phyloP scores from a whole-genome alignment of 2,888 invertebrate genomes.

The Nebria salina region DNA sequence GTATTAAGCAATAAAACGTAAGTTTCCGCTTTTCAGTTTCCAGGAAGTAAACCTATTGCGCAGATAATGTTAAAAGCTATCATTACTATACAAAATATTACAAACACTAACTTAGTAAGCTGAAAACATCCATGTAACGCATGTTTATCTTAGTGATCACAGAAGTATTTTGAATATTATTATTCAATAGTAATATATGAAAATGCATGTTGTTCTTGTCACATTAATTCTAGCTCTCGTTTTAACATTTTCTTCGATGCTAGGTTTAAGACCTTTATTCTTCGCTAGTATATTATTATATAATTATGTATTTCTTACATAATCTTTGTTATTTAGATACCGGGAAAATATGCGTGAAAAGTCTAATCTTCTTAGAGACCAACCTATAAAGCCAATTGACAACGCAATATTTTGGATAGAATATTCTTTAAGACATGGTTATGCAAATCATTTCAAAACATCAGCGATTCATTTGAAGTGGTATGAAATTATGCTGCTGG shows the following conservation, averaged over 20 bases:
- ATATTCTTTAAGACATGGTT: constrained; percentile 22
- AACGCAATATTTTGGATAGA: constrained; percentile 11
- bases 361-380: constrained; percentile 18
- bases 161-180: too few species aligned
- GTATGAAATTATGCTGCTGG: constrained; percentile 18
- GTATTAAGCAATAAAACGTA: constrained; percentile 55
- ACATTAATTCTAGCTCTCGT: too few species aligned
- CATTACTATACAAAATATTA: not conserved
- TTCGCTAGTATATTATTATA: constrained; percentile 13
- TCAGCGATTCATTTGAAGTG: constrained; percentile 22
- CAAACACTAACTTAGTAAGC: too few species aligned
- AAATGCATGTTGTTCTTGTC: too few species aligned
- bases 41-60: too few species aligned
- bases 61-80: not conserved
- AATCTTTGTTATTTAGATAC: not conserved
- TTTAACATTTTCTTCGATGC: too few species aligned
- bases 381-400: not conserved
- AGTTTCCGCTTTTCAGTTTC: not conserved
- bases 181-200: too few species aligned
- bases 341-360: constrained; percentile 13
- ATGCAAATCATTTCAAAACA: constrained; percentile 21
- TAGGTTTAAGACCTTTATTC: too few species aligned
- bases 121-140: too few species aligned
- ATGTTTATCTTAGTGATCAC: too few species aligned
- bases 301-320: not conserved